These are phyloP conservation scores for Mesocentrotus franciscanus DNA, from an alignment of 53 echinoderm and acorn worm species.

Conservation along the genomic window DNA sequence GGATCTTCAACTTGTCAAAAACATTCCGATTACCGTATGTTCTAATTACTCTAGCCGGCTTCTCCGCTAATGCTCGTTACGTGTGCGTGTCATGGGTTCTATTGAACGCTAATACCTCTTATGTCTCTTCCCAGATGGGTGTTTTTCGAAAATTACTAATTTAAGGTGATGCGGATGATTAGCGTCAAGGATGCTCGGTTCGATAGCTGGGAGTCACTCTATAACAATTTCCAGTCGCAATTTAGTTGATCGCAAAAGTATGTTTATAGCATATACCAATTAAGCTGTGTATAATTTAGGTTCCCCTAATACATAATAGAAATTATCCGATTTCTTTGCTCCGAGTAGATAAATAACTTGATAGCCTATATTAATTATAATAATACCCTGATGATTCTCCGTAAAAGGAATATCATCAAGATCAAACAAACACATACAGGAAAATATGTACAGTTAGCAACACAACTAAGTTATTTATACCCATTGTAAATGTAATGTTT, in stretches of 20 bases:
- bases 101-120: not conserved
- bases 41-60: not conserved
- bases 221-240: not conserved
- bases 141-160: not conserved
- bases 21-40: not conserved
- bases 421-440: too few species aligned
- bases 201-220: not conserved
- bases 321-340: too few species aligned
- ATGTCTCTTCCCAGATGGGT: not conserved
- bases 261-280: too few species aligned
- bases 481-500: too few species aligned
- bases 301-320: too few species aligned
- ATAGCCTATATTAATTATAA: too few species aligned
- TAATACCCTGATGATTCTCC: too few species aligned
- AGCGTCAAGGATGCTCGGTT: not conserved
- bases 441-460: too few species aligned
- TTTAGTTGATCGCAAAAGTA: not conserved
- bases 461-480: too few species aligned
- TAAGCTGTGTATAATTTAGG: too few species aligned
- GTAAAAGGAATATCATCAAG: too few species aligned
- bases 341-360: too few species aligned
- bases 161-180: not conserved
- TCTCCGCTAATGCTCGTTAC: not conserved
- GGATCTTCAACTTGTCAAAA: not conserved
- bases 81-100: not conserved